These are phyloP conservation scores for Pluvialis apricaria DNA, from an alignment of 2,113 vertebrate species.

Conservation along the genomic window DNA sequence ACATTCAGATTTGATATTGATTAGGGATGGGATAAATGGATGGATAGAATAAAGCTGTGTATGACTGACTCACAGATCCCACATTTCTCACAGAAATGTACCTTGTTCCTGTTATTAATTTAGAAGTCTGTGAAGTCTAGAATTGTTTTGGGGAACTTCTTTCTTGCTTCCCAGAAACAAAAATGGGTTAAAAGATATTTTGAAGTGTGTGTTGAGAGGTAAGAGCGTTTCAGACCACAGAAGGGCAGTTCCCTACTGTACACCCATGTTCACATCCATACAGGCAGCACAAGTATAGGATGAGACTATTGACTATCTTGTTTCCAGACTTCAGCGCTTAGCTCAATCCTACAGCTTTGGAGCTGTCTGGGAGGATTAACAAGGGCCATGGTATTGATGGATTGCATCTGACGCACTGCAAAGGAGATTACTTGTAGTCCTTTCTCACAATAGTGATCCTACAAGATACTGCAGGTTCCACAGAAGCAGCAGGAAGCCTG, in stretches of 20 bases:
- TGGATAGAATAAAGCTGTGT: neutral
- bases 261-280: neutral
- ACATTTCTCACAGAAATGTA: neutral
- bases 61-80: neutral
- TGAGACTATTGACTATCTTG: neutral
- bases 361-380: conserved; percentile 6
- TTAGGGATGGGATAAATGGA: neutral
- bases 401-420: neutral
- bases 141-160: neutral
- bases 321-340: neutral
- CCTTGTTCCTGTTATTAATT: neutral
- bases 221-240: neutral
- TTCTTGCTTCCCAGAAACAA: neutral
- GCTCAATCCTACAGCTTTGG: neutral
- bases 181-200: neutral
- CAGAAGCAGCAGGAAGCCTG: neutral
- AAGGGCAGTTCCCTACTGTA: neutral
- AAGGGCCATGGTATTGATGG: neutral
- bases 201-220: neutral
- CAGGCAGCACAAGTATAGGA: neutral
- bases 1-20: neutral
- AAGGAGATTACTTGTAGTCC: neutral
- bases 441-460: neutral
- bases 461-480: neutral
- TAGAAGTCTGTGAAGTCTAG: neutral